Conservation (phyloP, 2,888 invertebrate genomes). For the Pristionchus maxplancki region DNA sequence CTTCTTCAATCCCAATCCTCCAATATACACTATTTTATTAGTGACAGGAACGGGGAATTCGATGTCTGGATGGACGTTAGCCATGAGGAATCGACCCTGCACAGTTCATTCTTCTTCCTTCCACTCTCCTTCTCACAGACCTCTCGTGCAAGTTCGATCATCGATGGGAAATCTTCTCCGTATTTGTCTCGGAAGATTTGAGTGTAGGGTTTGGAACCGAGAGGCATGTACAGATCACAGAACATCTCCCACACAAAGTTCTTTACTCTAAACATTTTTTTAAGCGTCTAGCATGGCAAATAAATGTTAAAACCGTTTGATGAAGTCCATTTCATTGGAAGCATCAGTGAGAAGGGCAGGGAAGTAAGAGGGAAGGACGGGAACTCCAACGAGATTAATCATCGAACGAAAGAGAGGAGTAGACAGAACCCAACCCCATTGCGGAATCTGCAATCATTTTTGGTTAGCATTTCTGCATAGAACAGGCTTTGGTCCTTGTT, state of each 20-base stretch:
- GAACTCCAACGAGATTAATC: slow-evolving; percentile 18
- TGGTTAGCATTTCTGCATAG: too few relatives aligned
- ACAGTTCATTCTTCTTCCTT: too few relatives aligned
- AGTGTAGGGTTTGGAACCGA: neutral
- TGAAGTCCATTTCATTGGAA: slow-evolving; percentile 29
- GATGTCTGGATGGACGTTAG: slow-evolving; percentile 23
- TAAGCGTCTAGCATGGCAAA: neutral
- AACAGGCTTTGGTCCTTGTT: too few relatives aligned
- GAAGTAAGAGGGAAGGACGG: slow-evolving; percentile 1
- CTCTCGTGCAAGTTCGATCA: neutral
- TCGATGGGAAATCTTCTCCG: slow-evolving; percentile 8
- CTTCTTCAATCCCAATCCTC: slow-evolving; percentile 44
- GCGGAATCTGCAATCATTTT: neutral
- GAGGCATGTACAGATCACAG: slow-evolving; percentile 8
- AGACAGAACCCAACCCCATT: slow-evolving; percentile 34
- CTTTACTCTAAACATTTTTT: neutral
- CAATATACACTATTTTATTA: slow-evolving; percentile 26
- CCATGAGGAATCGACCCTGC: slow-evolving; percentile 29
- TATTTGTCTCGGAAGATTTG: neutral
- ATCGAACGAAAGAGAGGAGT: slow-evolving; percentile 25
- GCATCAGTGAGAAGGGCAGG: slow-evolving; percentile 19
- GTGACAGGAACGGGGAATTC: slow-evolving; percentile 48
- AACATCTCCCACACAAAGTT: slow-evolving; percentile 34
- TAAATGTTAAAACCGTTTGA: neutral
- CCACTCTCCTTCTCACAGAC: too few relatives aligned